Conservation (phyloP, 1,140 invertebrate species). For the Macrotrachela quadricornifera region DNA sequence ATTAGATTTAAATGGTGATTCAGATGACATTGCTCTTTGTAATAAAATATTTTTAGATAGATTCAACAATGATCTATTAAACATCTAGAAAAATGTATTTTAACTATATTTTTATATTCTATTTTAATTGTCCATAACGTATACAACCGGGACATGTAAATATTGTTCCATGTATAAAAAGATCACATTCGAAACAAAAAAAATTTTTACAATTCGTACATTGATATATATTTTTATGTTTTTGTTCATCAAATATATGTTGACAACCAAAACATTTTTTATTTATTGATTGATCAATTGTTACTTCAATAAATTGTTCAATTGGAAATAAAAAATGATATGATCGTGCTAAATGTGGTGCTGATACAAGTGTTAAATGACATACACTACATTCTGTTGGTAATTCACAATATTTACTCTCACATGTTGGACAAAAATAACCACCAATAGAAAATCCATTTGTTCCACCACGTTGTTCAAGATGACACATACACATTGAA, state of each 20-base stretch:
- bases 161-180: conserved; percentile 71
- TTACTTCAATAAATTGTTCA: conserved; percentile 50
- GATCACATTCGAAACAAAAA: conserved; percentile 82
- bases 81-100: too few relatives aligned
- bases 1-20: too few relatives aligned
- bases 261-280: conserved; percentile 12
- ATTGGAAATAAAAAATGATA: conserved; percentile 91
- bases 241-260: conserved; percentile 36
- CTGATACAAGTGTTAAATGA: conserved; percentile 78
- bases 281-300: background rate
- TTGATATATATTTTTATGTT: conserved; percentile 38
- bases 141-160: conserved; percentile 86
- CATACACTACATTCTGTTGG: conserved; percentile 86
- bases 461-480: conserved; percentile 30
- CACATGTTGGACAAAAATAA: conserved; percentile 85
- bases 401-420: conserved; percentile 86
- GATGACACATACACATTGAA: conserved; percentile 47
- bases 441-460: conserved; percentile 41
- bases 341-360: conserved; percentile 80
- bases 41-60: too few relatives aligned
- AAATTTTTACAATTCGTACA: conserved; percentile 53
- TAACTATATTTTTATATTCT: too few relatives aligned
- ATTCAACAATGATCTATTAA: too few relatives aligned
- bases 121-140: background rate
- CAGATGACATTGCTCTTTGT: too few relatives aligned